phyloP scores from a whole-genome alignment of 2,797 vertebrate genomes.

The Eleutherodactylus coqui region DNA sequence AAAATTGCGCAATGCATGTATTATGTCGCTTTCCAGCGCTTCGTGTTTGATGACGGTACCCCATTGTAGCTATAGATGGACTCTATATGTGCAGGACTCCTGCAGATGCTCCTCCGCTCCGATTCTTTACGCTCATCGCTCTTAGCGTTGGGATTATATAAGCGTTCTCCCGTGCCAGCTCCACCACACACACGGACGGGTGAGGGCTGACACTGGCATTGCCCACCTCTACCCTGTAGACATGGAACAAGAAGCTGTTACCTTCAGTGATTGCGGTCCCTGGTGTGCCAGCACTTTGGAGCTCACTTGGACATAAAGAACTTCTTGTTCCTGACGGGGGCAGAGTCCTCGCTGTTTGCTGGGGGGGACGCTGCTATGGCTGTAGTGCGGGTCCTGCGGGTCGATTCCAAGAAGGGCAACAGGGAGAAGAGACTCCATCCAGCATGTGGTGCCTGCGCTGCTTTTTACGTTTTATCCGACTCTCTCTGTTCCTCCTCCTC shows the following conservation, averaged over 20 bases:
- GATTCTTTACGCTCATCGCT: background rate
- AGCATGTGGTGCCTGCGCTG: conserved; percentile 38
- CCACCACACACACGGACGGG: background rate
- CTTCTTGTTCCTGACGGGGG: background rate
- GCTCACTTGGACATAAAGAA: conserved; percentile 1
- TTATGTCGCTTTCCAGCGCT: too few species aligned
- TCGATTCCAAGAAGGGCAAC: conserved; percentile 26
- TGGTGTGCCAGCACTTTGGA: background rate
- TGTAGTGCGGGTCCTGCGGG: background rate
- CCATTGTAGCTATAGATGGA: background rate
- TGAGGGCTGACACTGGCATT: background rate
- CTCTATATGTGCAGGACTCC: background rate
- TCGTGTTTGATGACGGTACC: too few species aligned
- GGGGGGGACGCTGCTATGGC: background rate
- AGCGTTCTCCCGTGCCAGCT: background rate
- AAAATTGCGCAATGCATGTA: background rate
- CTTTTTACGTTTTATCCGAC: conserved; percentile 50
- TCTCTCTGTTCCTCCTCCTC: conserved; percentile 43
- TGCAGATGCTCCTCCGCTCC: background rate
- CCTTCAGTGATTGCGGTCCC: background rate
- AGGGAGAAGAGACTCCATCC: conserved; percentile 26
- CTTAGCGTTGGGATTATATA: background rate
- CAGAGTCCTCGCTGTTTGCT: background rate
- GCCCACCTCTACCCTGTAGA: background rate
- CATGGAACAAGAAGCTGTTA: background rate